A percentile compares a stretch with the other conserved stretches of the same genome.
Conservation (phyloP, 2,113 vertebrate species). For the human region GRCh38 chr7:663501-664000, state of each 20-base stretch:
- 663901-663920: accelerated
- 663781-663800: background rate
- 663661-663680: background rate
- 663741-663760: accelerated
- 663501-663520: no score
- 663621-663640: background rate
- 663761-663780: background rate
- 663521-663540: background rate
- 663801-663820: background rate
- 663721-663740: background rate
- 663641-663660: background rate
- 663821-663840: background rate
- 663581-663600: background rate
- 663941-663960: background rate
- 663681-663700: background rate
- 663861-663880: background rate
- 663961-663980: background rate
- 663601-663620: background rate
- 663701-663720: background rate
- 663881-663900: accelerated
- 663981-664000: background rate
- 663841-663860: no score
- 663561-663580: background rate
- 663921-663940: background rate
- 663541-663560: background rate